Percentiles rank a stretch among this genome's conserved stretches.
phyloP scores from a whole-genome alignment of 2,797 vertebrate species.

The Protosalanx chinensis region DNA sequence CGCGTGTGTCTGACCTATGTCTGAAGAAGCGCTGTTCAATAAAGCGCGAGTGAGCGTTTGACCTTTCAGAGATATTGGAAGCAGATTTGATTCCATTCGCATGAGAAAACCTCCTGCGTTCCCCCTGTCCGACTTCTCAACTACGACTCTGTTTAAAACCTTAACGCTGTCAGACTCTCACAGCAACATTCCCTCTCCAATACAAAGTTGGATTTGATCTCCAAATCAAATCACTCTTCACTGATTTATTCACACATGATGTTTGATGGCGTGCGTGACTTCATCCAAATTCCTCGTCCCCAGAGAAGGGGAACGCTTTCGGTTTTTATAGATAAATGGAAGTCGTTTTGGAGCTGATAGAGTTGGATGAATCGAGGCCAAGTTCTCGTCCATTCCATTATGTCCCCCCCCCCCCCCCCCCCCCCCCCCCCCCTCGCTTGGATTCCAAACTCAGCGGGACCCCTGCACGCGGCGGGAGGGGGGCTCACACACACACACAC shows the following conservation, averaged over 20 bases:
- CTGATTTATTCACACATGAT: neutral
- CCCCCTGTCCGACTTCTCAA: too few relatives aligned
- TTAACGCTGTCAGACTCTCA: too few relatives aligned
- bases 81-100: too few relatives aligned
- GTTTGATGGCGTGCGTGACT: neutral
- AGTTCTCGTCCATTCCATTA: constrained; percentile 5
- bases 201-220: too few relatives aligned
- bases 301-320: neutral
- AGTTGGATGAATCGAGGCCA: constrained; percentile 1
- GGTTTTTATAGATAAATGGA: neutral
- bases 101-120: too few relatives aligned
- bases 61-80: too few relatives aligned
- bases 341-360: neutral
- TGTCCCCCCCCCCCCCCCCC: neutral
- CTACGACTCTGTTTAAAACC: too few relatives aligned
- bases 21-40: constrained; percentile 4
- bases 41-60: too few relatives aligned
- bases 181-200: too few relatives aligned
- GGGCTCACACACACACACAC: constrained; percentile 12
- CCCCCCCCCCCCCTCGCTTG: neutral
- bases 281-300: neutral
- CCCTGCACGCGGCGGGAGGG: neutral
- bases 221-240: neutral
- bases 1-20: constrained; percentile 1
- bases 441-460: constrained; percentile 14